phyloP scores from a whole-genome alignment of 2,113 vertebrate species.

The Fregata magnificens region DNA sequence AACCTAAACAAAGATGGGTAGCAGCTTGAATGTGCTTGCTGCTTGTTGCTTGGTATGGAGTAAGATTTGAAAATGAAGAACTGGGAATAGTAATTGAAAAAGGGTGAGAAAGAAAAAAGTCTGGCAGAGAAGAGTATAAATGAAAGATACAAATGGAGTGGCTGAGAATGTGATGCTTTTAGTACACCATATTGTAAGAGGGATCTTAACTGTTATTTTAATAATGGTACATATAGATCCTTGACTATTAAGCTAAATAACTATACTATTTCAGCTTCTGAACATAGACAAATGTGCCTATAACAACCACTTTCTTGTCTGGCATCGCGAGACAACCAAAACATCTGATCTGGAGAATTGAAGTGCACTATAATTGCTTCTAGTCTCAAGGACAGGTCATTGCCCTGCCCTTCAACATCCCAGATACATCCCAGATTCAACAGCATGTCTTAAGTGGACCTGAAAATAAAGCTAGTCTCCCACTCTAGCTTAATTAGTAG shows the following conservation, averaged over 20 bases:
- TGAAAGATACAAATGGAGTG: not conserved
- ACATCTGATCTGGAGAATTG: not conserved
- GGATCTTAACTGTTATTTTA: not conserved
- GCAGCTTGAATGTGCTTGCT: not conserved
- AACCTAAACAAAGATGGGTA: not conserved
- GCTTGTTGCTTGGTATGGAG: not conserved
- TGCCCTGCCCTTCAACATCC: not conserved
- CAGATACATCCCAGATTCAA: not conserved
- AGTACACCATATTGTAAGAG: rapidly evolving
- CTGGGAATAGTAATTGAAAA: not conserved
- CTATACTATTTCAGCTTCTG: not conserved
- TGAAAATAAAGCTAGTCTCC: not conserved
- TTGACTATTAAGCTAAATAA: not conserved
- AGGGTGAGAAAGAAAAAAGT: not conserved
- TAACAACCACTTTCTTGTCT: not conserved
- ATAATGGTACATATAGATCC: not conserved
- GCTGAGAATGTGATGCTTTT: not conserved
- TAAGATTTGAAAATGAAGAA: not conserved
- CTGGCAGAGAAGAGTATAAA: not conserved
- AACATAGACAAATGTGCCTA: not conserved
- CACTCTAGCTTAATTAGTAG: not conserved
- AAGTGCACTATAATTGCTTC: not conserved
- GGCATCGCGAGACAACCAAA: not conserved
- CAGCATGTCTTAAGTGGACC: not conserved
- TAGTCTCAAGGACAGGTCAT: not conserved